These are phyloP conservation scores for Aphelinus atriplicis DNA, from an alignment of 1,140 invertebrate species.

Conservation along the genomic window DNA sequence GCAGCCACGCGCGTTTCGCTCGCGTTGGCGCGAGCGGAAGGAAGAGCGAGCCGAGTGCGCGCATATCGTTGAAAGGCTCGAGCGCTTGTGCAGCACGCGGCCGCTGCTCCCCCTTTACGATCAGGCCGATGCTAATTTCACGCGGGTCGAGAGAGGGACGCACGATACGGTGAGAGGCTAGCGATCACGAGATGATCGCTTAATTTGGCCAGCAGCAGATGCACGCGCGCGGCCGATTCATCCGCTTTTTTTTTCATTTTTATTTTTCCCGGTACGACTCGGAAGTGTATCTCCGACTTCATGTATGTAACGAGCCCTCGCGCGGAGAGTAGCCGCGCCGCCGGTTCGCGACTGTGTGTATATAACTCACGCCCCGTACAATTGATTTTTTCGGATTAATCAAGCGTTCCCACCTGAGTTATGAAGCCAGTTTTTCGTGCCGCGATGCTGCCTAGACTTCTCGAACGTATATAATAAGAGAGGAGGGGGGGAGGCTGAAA, in stretches of 20 bases:
- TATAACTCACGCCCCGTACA: constrained; percentile 4
- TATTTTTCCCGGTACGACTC: constrained; percentile 8
- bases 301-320: too few species aligned
- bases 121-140: constrained; percentile 63
- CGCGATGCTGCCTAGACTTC: too few species aligned
- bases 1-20: too few species aligned
- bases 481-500: neutral
- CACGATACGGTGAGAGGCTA: constrained; percentile 41
- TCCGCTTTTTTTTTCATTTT: constrained; percentile 32
- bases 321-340: too few species aligned
- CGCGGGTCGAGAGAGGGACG: constrained; percentile 50
- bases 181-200: constrained; percentile 67
- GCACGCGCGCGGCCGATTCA: constrained; percentile 46
- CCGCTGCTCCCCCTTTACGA: constrained; percentile 57
- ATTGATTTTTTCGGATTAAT: constrained; percentile 31
- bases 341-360: too few species aligned
- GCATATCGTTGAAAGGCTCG: constrained; percentile 31
- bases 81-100: constrained; percentile 43
- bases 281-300: too few species aligned
- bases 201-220: constrained; percentile 68
- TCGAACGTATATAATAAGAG: neutral
- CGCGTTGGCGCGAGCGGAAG: too few species aligned
- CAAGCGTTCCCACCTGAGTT: constrained; percentile 1
- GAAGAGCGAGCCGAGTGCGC: too few species aligned
- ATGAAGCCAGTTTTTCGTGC: neutral